Conservation (phyloP, 2,797 vertebrate species). For the Rhinoraja longicauda region DNA sequence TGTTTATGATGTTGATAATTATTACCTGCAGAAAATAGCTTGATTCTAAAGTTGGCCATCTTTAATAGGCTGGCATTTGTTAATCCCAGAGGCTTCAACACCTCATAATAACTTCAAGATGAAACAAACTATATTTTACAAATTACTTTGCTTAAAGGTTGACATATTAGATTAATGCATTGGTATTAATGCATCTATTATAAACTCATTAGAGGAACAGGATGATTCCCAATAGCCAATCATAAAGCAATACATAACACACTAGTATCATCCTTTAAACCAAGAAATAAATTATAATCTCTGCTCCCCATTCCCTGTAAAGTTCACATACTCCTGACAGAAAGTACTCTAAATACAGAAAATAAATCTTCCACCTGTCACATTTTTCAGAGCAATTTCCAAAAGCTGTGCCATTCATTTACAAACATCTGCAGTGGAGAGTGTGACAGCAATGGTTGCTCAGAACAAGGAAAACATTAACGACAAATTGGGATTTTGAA, state of each 20-base stretch:
- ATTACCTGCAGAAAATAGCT: not conserved
- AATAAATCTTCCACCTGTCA: constrained; percentile 55
- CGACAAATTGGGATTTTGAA: not conserved
- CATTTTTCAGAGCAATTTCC: constrained; percentile 48
- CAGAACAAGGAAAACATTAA: constrained; percentile 40
- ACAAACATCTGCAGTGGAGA: constrained; percentile 51
- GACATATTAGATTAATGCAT: constrained; percentile 40
- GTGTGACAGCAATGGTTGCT: constrained; percentile 40
- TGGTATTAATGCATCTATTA: constrained; percentile 40
- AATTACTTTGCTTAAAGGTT: constrained; percentile 33
- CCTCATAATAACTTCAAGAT: constrained; percentile 37
- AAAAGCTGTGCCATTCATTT: constrained; percentile 45
- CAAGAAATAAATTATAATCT: constrained; percentile 41
- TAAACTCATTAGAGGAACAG: constrained; percentile 41
- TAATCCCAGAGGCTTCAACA: constrained; percentile 41
- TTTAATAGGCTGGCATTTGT: not conserved
- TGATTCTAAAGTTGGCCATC: not conserved
- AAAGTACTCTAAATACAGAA: constrained; percentile 48
- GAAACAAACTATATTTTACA: constrained; percentile 42
- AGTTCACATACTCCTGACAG: constrained; percentile 42
- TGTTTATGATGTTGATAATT: not conserved
- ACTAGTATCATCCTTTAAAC: constrained; percentile 43
- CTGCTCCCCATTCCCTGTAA: constrained; percentile 36
- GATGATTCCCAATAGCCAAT: constrained; percentile 33
- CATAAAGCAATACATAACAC: constrained; percentile 40